Base-by-base conservation (phyloP, 2,888 invertebrate genomes). In the Nymphalis polychloros region DNA sequence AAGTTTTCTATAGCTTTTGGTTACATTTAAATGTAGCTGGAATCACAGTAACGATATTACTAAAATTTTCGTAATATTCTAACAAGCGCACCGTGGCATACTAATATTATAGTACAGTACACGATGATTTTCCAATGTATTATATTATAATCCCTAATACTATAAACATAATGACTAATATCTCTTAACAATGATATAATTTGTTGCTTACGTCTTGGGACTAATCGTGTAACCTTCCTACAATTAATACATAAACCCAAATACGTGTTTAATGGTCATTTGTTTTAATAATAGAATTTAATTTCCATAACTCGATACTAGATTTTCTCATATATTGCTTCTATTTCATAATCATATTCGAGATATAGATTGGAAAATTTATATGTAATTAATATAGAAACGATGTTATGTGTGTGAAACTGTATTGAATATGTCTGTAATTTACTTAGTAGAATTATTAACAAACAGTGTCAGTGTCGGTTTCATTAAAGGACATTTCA, bases 61-160 rank as follows among this genome's bases (percentile, higher is more conserved):
- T 73, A 69, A 73, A 59, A 76, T 77, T 77, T 78, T 74, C 66
- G 73, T 74, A 77, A 76, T 77, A 76, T 74, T 76, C 72, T 74
- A 77, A 77, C 76, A 73, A 73, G 75, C 74, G 72, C 67, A 64
- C 72, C 67, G 64, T 71, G 68, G 77, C 76, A 77, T 78, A 75
- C 76, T 78, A 79, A 79, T 78, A 73, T 61, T 72, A 41, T 67
- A 63, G 72, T 69, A 72, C 71, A 70, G 53, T 27, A 27, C 17
- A 35, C 35, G 35, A 19, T 10, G 10, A 41, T 41, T 5, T 35
- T 19, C 16, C n/a, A n/a, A 19, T 35, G 31, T 19, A 41, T n/a
- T 19, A 10, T n/a, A 57, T 41, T 35, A 35, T 41, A n/a, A 35
- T 3, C 35, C 10, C 35, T 57, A 57, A 8, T 5, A 13, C 19